These are phyloP conservation scores for Scaptomyza cyrtandrae DNA, from an alignment of 2,888 invertebrate species.

Conservation along the genomic window DNA sequence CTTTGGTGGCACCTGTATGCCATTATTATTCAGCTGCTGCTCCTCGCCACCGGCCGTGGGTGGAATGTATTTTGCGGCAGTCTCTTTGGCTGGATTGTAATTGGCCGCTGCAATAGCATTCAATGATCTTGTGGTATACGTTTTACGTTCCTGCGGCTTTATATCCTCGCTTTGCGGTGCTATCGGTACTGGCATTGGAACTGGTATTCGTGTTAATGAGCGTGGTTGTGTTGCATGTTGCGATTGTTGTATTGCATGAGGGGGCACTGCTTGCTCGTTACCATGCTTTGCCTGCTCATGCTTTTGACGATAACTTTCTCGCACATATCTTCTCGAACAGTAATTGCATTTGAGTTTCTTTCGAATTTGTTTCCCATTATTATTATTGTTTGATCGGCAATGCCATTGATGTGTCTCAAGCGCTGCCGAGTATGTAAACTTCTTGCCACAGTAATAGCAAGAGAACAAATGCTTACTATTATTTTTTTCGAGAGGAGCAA, in stretches of 20 bases:
- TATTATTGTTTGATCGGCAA: not conserved
- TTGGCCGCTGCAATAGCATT: conserved; percentile 59
- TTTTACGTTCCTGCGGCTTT: not conserved
- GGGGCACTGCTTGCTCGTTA: no score
- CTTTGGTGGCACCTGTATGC: not conserved
- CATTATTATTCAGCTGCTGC: no score
- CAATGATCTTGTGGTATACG: conserved; percentile 36
- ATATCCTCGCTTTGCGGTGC: not conserved
- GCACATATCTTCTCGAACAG: conserved; percentile 45
- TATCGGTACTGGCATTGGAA: not conserved
- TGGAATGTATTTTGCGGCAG: conserved; percentile 33
- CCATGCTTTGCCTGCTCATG: conserved; percentile 41
- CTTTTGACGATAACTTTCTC: conserved; percentile 8
- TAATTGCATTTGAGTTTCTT: conserved; percentile 22
- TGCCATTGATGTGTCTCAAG: not conserved
- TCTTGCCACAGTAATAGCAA: not conserved
- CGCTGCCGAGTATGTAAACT: not conserved
- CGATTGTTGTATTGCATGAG: no score
- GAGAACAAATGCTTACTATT: no score
- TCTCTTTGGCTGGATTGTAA: conserved; percentile 48
- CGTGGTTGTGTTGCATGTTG: not conserved
- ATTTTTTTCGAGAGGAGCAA: no score
- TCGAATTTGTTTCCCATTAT: not conserved
- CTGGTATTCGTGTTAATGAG: not conserved
- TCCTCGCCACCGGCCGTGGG: not conserved